Evolutionary conservation across 2,797 vertebrate genomes (phyloP), one percentile per base, ranked within the genome.

Genomic region (Smutsia temminckii): DNA sequence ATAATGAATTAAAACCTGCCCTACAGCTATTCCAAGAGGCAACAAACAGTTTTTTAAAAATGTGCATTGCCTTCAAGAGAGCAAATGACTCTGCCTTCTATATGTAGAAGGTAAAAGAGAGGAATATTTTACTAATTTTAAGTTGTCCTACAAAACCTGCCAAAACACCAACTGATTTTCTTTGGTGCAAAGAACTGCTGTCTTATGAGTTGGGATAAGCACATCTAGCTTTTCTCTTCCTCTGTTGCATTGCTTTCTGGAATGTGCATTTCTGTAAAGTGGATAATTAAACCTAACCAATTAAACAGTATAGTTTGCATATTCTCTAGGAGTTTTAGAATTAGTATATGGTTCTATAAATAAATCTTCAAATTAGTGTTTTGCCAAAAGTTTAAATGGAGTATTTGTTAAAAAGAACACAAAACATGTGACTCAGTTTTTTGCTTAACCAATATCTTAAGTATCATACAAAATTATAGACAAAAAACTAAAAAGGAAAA

Each of bases 1-100:
- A 3, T 98, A 97, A 46, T n/a, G 84, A 16, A 14, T 75, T 97
- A 1, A 96, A 98, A n/a, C 75, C 98, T 11, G 96, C 94, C 0
- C 42, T 98, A 5, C 46, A 95, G 8, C 95, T 98, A 29, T 97
- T 97, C 63, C 27, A 0, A 29, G 46, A 79, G 42, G 90, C 95
- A 75, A 79, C 3, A n/a, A 79, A 79, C 3, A n/a, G 14, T 46
- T 97, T 96, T 85, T 32, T 94, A 92, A 55, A 59, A 25, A 94
- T 92, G 46, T 46, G n/a, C 7, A 34, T 32, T 46, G 32, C 78
- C 77, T 95, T 96, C 46, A 93, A 93, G 34, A 55, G 20, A n/a
- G 25, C 77, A 69, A 96, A 95, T 59, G 71, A 87, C 42, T 81
- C 92, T 51, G 59, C 46, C 46, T 86, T 10, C 42, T 71, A 13